Base-by-base conservation (phyloP, 2,888 invertebrate genomes). In the Tenthredo distinguenda region DNA sequence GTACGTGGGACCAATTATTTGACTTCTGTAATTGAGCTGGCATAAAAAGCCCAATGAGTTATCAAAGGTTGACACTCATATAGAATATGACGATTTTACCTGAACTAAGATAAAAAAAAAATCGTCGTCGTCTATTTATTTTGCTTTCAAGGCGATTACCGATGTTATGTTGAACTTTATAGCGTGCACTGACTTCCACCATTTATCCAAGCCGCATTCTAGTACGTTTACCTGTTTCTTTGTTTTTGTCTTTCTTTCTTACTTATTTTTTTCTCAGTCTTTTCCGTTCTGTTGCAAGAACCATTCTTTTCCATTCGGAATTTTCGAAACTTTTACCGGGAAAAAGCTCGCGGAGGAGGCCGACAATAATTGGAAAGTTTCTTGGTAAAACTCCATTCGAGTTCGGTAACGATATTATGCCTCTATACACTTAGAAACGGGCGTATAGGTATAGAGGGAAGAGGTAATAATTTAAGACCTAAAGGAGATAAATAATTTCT, bases 361-460 rank as follows among this genome's bases (percentile, higher is more conserved):
- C 37, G 37, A 21, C 81, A 83, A 85, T 84, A 85, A 85, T 84
- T 84, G 85, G 85, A 84, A 85, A 76, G 76, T 84, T 85, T 85
- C 74, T 84, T 85, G 58, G 72, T 65, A 58, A 76, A 85, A 84
- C 85, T 85, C 84, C 84, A 84, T 84, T 62, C 43, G 65, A 84
- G 85, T 84, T 85, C 43, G 84, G 84, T 62, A 85, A 85, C 84
- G 84, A 71, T 85, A 85, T 85, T 85, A 84, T 76, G 47, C 85
- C 82, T 62, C 50, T 50, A 72, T 34, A 50, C 72, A 81, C 58
- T 47, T 26, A 65, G 50, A 47, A 6, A 5, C 10, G 9, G 21
- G 21, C 5, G 55, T 77, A n/a, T n/a, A n/a, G n/a, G 26, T 26
- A 31, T 40, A 18, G 18, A 77, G 31, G 15, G 2, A 77, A 26